Evolutionary conservation across 2,797 vertebrate species (phyloP).

Genomic region (Acipenser oxyrinchus): DNA sequence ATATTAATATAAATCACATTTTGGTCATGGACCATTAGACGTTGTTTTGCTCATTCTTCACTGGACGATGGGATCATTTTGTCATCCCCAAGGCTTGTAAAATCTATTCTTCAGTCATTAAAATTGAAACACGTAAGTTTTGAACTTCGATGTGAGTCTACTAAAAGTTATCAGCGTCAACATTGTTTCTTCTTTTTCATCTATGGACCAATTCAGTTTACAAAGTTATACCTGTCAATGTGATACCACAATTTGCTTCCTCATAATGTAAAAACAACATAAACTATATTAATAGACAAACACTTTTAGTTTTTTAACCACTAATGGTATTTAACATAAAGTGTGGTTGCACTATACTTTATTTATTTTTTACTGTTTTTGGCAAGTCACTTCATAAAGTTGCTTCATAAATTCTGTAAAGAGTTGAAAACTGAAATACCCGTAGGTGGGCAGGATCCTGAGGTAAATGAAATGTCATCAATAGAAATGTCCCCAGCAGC

Average conservation of each 20-base stretch:
- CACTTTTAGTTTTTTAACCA: neutral
- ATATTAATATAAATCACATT: neutral
- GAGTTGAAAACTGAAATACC: constrained; percentile 34
- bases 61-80: too few relatives aligned
- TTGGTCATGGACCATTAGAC: constrained; percentile 35
- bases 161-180: too few relatives aligned
- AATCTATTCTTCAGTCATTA: too few relatives aligned
- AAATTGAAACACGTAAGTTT: too few relatives aligned
- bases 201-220: too few relatives aligned
- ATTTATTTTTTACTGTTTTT: neutral
- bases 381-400: neutral
- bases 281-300: neutral
- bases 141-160: too few relatives aligned
- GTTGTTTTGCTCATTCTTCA: constrained; percentile 13
- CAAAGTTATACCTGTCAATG: too few relatives aligned
- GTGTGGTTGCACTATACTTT: constrained; percentile 9
- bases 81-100: neutral
- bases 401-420: neutral
- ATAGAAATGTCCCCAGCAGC: constrained; percentile 55
- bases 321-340: constrained; percentile 5
- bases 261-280: too few relatives aligned
- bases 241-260: too few relatives aligned
- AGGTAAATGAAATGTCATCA: constrained; percentile 49
- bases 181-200: too few relatives aligned
- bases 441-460: constrained; percentile 44